phyloP scores from a whole-genome alignment of 2,113 vertebrate genomes.

The Varanus salvator region DNA sequence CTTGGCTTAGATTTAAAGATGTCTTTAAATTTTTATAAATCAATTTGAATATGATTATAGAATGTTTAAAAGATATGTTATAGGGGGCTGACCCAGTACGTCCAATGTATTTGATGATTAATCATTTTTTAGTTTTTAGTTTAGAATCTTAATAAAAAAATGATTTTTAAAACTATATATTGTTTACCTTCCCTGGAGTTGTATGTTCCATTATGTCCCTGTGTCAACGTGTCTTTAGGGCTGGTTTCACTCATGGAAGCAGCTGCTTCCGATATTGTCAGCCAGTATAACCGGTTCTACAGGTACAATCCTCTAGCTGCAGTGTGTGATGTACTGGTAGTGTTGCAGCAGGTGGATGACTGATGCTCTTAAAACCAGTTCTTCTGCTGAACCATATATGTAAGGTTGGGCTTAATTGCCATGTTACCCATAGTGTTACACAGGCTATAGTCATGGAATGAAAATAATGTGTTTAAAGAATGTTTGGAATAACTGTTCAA shows the following conservation, averaged over 20 bases:
- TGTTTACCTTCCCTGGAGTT: background rate
- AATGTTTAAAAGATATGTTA: no score
- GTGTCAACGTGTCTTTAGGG: background rate
- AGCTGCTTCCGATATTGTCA: background rate
- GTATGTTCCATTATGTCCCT: background rate
- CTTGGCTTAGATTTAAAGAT: no score
- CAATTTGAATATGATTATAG: no score
- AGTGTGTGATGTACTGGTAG: background rate
- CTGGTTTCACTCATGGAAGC: background rate
- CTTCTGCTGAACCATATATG: background rate
- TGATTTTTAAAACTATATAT: background rate
- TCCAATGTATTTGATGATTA: no score
- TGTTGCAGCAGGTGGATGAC: background rate
- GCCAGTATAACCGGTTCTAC: background rate
- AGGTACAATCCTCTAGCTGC: accelerated
- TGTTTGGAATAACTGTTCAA: background rate
- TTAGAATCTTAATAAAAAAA: no score
- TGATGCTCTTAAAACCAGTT: background rate
- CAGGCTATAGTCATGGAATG: background rate
- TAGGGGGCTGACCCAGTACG: no score
- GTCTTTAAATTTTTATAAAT: no score
- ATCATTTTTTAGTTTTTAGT: no score
- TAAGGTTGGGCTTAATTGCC: background rate
- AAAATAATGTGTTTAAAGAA: background rate
- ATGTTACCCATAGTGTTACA: background rate